Evolutionary conservation across 2,113 vertebrate species (phyloP), one percentile per base, ranked within the genome.

Genomic region (Meles meles): DNA sequence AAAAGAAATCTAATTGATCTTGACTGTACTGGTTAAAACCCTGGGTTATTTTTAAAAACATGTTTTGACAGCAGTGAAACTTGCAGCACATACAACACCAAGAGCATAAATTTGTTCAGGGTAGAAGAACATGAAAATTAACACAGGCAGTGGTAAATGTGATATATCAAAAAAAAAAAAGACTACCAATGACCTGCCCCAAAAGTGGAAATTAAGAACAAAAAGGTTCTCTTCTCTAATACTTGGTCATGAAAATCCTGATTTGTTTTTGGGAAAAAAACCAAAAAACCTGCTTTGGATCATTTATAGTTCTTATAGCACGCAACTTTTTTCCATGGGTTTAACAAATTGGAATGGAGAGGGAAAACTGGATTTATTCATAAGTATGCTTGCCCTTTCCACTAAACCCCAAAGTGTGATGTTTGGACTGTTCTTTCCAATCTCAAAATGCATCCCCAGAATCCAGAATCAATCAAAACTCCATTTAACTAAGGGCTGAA

Each of bases 41-140:
- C 88, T n/a, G 96, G 96, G 85, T 96, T 90, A 95, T 86, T 97
- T 96, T 97, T 94, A 44, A 88, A 98, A 94, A 95, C 76, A 84
- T 83, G 93, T 69, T 96, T 90, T 86, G 88, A 96, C 85, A 98
- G 93, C 63, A 97, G 57, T 6, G 95, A 97, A 97, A 98, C 83
- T 96, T 97, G 59, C 72, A 97, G 21, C 20, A 90, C 77, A 95
- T 49, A 84, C 92, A 97, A 92, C 34, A 98, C 67, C 67, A 94
- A 83, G 7, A 84, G 55, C 12, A 52, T 39, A 72, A 90, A 95
- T 96, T 88, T 97, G 88, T 91, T 97, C 85, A 93, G 89, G 96
- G 44, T 93, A 88, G 25, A 31, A 96, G 88, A 74, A 80, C 39
- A 91, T 81, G 55, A 59, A 97, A 96, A 96, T 97, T 97, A 97